Conservation (phyloP, 2,888 invertebrate species). For the Argyresthia goedartella region DNA sequence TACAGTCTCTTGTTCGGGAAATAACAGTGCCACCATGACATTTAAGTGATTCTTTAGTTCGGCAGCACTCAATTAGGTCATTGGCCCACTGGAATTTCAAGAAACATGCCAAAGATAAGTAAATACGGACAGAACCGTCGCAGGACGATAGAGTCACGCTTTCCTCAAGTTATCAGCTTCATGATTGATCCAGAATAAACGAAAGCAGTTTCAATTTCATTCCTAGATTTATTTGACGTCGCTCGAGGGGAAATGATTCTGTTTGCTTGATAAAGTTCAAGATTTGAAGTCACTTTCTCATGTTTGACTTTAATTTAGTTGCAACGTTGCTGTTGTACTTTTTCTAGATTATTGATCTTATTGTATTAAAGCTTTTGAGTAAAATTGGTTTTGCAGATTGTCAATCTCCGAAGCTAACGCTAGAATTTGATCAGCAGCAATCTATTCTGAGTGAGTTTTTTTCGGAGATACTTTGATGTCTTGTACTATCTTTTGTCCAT, state of each 20-base stretch:
- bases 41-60: too few relatives aligned
- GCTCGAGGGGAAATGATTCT: constrained; percentile 11
- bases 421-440: not conserved
- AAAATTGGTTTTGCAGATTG: too few relatives aligned
- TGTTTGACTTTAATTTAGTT: constrained; percentile 13
- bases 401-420: too few relatives aligned
- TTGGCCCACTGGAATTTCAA: too few relatives aligned
- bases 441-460: not conserved
- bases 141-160: too few relatives aligned
- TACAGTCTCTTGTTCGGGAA: too few relatives aligned
- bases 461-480: not conserved
- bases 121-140: too few relatives aligned
- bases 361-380: not conserved
- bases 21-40: too few relatives aligned
- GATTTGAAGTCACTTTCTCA: constrained; percentile 7
- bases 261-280: constrained; percentile 1
- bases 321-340: constrained; percentile 8
- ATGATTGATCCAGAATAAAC: not conserved
- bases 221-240: constrained; percentile 7
- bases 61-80: too few relatives aligned
- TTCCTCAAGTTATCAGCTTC: too few relatives aligned
- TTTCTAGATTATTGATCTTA: not conserved
- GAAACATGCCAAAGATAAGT: too few relatives aligned
- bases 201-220: constrained; percentile 9
- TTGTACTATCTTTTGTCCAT: too few relatives aligned